Base-by-base conservation (phyloP, 37 sponge, comb jelly and placozoan genomes). In the Chondrilla cf. caribensis region DNA sequence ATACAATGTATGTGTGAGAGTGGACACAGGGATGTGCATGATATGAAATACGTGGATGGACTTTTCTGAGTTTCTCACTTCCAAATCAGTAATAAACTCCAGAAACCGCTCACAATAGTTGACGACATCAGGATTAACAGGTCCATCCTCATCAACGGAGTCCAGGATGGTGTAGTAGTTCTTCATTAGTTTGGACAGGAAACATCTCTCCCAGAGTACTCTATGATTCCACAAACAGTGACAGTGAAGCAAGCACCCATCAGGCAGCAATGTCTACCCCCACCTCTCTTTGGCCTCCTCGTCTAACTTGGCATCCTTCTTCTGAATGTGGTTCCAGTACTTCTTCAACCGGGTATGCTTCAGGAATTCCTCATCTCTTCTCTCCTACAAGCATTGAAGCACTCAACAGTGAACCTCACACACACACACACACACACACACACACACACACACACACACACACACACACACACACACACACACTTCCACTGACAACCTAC, bases 101-200 rank as follows among this genome's bases (percentile, higher is more conserved):
- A 98, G 67, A 42, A 94, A 92, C 2, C 96, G 72, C 86, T 95
- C 95, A 80, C 96, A 96, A 81, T 86, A 98, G 59, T 86, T 70
- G 38, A 97, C 89, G 58, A 81, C 42, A 43, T 82, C 75, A 25
- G 78, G 83, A 62, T 67, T 26, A 11, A 91, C 73, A 55, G 19
- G n/a, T 76, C 93, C 96, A 38, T 88, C 81, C 14, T 41, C 80
- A 6, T 93, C 90, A 19, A 95, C 90, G 0, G 67, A 37, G 41
- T 77, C 66, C 29, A 98, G 75, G 9, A 98, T 82, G 19, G 51
- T 62, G 43, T 94, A 81, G 81, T 91, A 98, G 65, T 83, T 82
- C 58, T 90, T 57, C 22, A 98, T 92, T 47, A 96, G 60, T 8
- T 81, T 70, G 60, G 70, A 87, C 43, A 97, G 78, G 78, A 97